These are phyloP conservation scores for Cossypha niveicapilla DNA, from an alignment of 2,797 vertebrate species.

Conservation along the genomic window DNA sequence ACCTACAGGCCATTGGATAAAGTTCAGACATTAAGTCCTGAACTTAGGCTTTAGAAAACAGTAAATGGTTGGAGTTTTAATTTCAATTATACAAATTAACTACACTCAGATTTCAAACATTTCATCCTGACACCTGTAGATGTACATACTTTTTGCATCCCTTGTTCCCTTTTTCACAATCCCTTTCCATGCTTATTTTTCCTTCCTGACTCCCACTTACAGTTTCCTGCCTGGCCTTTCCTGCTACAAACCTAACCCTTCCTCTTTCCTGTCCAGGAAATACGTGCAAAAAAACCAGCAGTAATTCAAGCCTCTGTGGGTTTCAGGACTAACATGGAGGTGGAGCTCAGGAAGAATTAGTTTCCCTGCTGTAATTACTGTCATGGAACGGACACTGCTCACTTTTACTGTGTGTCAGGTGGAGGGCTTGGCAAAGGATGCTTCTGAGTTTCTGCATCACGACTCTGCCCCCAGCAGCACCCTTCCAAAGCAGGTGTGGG, in stretches of 20 bases:
- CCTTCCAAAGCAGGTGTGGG: not conserved
- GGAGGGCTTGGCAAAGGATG: not conserved
- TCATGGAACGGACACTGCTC: not conserved
- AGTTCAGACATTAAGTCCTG: not conserved
- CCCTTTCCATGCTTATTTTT: not conserved
- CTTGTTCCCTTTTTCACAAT: not conserved
- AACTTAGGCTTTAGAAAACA: not conserved
- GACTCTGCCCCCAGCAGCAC: not conserved
- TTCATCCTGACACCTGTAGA: not conserved
- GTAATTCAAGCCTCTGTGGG: not conserved
- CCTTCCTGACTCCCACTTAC: not conserved
- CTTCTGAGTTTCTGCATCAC: not conserved
- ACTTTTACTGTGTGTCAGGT: not conserved
- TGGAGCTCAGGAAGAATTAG: not conserved
- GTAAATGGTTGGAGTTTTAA: not conserved
- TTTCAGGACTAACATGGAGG: not conserved
- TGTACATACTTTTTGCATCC: not conserved
- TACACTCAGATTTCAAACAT: not conserved
- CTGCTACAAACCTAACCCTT: not conserved
- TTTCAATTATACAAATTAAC: not conserved
- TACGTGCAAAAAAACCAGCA: not conserved
- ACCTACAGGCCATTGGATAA: not conserved
- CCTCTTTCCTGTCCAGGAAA: conserved; percentile 26
- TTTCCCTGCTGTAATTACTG: not conserved
- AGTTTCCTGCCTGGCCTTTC: not conserved